Conservation (phyloP, 2,888 invertebrate species). For the Drosophila lutescens region DNA sequence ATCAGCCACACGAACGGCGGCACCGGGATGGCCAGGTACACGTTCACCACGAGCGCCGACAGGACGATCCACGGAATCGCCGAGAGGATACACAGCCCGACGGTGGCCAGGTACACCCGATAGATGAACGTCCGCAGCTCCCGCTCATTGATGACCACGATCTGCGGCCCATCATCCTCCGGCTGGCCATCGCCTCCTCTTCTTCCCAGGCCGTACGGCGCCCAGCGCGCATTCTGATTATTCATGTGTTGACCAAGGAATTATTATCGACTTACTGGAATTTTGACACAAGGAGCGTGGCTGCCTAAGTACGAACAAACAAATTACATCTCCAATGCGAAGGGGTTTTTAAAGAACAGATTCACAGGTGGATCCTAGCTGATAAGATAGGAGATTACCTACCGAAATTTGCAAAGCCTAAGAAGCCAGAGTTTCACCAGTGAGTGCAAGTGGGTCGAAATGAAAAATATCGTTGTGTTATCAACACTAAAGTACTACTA, state of each 20-base stretch:
- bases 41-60: neutral
- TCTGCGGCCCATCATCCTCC: neutral
- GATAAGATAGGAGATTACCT: too few relatives aligned
- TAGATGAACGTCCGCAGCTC: constrained; percentile 14
- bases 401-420: too few relatives aligned
- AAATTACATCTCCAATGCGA: neutral
- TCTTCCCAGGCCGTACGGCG: neutral
- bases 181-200: neutral
- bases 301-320: neutral
- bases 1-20: constrained; percentile 33
- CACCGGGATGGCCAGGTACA: constrained; percentile 5
- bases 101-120: constrained; percentile 16
- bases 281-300: neutral
- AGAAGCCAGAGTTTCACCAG: too few relatives aligned
- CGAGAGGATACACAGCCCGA: constrained; percentile 9
- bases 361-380: too few relatives aligned
- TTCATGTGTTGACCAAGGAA: constrained; percentile 3
- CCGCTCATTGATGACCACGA: constrained; percentile 4
- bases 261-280: neutral
- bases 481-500: too few relatives aligned
- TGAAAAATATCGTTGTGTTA: too few relatives aligned
- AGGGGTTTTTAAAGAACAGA: neutral
- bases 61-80: constrained; percentile 24
- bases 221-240: neutral
- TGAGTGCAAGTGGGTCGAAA: too few relatives aligned